Base-by-base conservation (phyloP, 2,888 invertebrate genomes). In the Phaonia tiefii region DNA sequence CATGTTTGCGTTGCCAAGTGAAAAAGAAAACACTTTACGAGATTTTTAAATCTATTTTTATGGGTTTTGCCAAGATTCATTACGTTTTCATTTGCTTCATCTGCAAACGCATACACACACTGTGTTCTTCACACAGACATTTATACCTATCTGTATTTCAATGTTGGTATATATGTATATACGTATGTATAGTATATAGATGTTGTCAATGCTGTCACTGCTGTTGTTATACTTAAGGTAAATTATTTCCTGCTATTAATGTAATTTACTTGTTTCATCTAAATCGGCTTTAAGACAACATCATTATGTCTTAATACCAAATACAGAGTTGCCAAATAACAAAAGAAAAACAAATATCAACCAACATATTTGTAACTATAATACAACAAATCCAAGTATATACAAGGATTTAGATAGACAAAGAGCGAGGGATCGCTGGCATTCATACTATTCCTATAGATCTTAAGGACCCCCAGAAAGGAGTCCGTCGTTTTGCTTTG, bases 231-330 rank as follows among this genome's bases (percentile, higher is more conserved):
- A 31, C 75, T 75, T 75, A 69, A 69, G 69, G 63, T 75, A 75
- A 75, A 69, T 75, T 75, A 69, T 75, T 69, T 75, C 60, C 75
- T 67, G 39, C 60, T 69, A 49, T 63, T 67, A 69, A 69, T 69
- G 58, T 75, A 75, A 75, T 75, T 69, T 69, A 75, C 60, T 60
- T 75, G 37, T 67, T 74, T 63, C 56, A 13, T 71, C 49, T 60
- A 49, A 69, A 75, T 67, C 60, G 25, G 69, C 67, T 75, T 69
- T 49, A 75, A 63, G 75, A 75, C 69, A 75, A 67, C 60, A 58
- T 75, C 58, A 71, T 71, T 71, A 49, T 46, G 46, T 60, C 42
- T 17, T 11, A 49, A 39, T 58, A 56, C 22, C n/a, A 66, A 25
- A 70, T 31, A 31, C 39, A 17, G 10, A 15, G 20, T 15, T 37